Percentiles rank a stretch among this genome's conserved stretches.
Conservation (phyloP, 2,113 vertebrate genomes). For the Salminus brasiliensis region DNA sequence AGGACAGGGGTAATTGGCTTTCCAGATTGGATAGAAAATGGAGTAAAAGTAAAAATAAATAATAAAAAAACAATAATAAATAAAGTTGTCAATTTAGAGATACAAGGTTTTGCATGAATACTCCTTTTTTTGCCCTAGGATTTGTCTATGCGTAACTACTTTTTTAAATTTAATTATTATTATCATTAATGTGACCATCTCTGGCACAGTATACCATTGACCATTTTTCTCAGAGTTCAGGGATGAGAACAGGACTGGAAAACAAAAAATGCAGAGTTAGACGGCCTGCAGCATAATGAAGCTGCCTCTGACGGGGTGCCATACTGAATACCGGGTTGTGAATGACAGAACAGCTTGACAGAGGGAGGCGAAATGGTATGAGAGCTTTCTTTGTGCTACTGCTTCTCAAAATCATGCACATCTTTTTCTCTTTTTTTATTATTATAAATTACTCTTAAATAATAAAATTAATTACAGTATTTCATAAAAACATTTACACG, state of each 20-base stretch:
- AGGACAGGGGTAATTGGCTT: no score
- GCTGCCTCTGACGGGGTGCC: neutral
- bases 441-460: constrained; percentile 84
- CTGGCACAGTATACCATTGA: neutral
- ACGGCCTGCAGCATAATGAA: neutral
- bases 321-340: neutral
- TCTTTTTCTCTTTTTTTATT: no score
- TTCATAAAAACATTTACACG: constrained; percentile 72
- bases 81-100: no score
- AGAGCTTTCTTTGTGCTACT: constrained; percentile 63
- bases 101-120: no score
- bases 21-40: no score
- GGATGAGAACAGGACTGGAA: neutral
- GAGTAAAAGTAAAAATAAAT: no score
- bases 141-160: no score
- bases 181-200: neutral
- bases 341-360: constrained; percentile 20
- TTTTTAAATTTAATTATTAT: no score
- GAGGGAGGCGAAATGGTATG: neutral
- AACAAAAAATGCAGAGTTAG: neutral
- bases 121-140: no score
- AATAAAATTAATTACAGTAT: constrained; percentile 75
- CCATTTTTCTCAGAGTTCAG: neutral
- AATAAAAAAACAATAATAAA: no score
- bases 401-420: constrained; percentile 66